Evolutionary conservation across 1,140 invertebrate species (phyloP).

Genomic region (Zaprionus camerounensis): DNA sequence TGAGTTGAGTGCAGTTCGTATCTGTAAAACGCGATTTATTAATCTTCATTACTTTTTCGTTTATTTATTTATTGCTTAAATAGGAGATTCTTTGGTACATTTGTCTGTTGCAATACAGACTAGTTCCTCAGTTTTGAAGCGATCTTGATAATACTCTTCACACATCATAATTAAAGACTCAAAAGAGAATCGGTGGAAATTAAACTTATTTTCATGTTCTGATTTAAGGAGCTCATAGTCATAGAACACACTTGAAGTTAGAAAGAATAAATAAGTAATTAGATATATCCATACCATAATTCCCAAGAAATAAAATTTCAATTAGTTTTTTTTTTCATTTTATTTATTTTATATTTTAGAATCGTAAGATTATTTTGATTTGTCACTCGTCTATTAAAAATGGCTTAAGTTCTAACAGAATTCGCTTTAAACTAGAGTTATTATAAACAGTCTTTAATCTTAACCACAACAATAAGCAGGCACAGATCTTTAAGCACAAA

Average conservation of each 20-base stretch:
- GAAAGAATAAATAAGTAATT: no score
- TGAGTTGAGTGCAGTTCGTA: no score
- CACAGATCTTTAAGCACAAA: conserved; percentile 8
- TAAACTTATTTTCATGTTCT: background rate
- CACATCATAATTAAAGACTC: background rate
- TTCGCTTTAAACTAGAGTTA: conserved; percentile 38
- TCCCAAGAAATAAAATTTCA: background rate
- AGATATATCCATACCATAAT: background rate
- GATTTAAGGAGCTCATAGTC: no score
- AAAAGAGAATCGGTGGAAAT: no score
- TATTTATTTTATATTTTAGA: conserved; percentile 26
- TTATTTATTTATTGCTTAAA: no score
- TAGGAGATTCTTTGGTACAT: background rate
- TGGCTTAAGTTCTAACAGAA: conserved; percentile 12
- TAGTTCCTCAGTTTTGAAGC: background rate
- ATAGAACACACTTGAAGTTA: no score
- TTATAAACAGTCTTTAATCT: conserved; percentile 66
- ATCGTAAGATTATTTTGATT: conserved; percentile 44
- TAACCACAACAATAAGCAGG: conserved; percentile 33
- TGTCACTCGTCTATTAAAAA: conserved; percentile 11
- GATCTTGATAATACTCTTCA: background rate
- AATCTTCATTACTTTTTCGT: no score
- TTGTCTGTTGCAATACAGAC: background rate
- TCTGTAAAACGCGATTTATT: no score
- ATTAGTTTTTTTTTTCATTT: conserved; percentile 1